Percentiles rank a stretch among this genome's conserved stretches.
Evolutionary conservation across 1,140 invertebrate genomes (phyloP).

Genomic region (Drosophila bifasciata): DNA sequence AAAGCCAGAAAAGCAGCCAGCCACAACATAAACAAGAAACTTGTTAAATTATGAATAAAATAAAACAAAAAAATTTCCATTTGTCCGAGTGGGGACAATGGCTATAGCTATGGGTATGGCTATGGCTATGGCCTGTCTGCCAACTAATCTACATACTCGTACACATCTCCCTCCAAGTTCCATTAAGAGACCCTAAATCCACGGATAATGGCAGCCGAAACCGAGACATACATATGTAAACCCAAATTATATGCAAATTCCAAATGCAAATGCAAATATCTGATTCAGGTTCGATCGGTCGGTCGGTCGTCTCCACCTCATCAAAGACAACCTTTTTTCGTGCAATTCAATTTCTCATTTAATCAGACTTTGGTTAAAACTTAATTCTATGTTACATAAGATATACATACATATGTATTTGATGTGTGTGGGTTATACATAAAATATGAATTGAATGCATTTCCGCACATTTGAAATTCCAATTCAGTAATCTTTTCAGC

Average conservation of each 20-base stretch:
- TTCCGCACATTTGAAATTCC: no score
- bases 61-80: constrained; percentile 22
- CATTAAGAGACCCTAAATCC: constrained; percentile 10
- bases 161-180: constrained; percentile 10
- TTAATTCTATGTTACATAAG: background rate
- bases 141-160: no score
- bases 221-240: constrained; percentile 23
- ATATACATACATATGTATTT: constrained; percentile 3
- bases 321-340: constrained; percentile 9
- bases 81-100: constrained; percentile 5
- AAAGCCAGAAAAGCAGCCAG: constrained; percentile 10
- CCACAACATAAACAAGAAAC: constrained; percentile 55
- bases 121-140: no score
- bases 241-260: constrained; percentile 49
- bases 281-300: background rate
- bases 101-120: no score
- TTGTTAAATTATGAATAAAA: constrained; percentile 68
- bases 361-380: constrained; percentile 42
- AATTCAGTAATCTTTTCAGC: no score
- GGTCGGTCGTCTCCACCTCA: no score
- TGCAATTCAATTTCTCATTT: constrained; percentile 9
- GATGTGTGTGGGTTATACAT: no score
- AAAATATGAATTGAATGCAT: no score
- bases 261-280: constrained; percentile 29
- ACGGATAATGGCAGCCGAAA: background rate